Evolutionary conservation across 1,140 invertebrate genomes (phyloP), one percentile per base, ranked within the genome.

Genomic region (Cherax destructor): DNA sequence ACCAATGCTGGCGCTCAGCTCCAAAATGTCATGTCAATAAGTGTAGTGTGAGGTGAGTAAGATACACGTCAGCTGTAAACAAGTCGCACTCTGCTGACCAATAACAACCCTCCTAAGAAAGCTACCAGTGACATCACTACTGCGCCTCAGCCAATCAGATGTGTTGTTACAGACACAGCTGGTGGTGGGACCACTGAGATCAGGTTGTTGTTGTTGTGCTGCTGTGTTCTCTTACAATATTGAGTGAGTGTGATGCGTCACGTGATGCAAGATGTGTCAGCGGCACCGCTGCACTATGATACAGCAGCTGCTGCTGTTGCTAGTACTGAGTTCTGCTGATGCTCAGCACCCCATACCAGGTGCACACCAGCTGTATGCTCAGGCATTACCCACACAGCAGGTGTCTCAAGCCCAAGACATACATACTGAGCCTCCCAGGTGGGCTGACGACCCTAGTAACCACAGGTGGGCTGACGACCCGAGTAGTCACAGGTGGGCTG

Each of bases 221-320:
- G 13, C 30, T 61, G 24, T 56, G 9, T 56, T 3, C 13, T 56
- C 9, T 56, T 56, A 56, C 30, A 56, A 10, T 9, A 56, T 56
- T 13, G 52, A 9, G 52, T 13, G 52, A 41, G 21, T 77, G 52
- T n/a, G 59, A 79, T 87, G 85, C 78, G 52, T 87, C 85, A 87
- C 85, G 85, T 78, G 85, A 87, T 79, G 85, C 85, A 87, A 61
- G 10, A 87, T 87, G 85, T 79, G 76, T 79, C 85, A 87, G 5
- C 79, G 85, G 85, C 85, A 74, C 74, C 76, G 74, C 10, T 78
- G 59, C 76, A 87, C 52, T n/a, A 56, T 79, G 56, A 52, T 52
- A 61, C 74, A 79, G 52, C 30, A 79, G 16, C 52, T 79, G 52
- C 76, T 52, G n/a, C 16, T 87, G 21, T 87, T n/a, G 49, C 61